Evolutionary conservation across 2,113 vertebrate genomes (phyloP), one percentile per base, ranked within the genome.

Genomic region (Silurus glanis): DNA sequence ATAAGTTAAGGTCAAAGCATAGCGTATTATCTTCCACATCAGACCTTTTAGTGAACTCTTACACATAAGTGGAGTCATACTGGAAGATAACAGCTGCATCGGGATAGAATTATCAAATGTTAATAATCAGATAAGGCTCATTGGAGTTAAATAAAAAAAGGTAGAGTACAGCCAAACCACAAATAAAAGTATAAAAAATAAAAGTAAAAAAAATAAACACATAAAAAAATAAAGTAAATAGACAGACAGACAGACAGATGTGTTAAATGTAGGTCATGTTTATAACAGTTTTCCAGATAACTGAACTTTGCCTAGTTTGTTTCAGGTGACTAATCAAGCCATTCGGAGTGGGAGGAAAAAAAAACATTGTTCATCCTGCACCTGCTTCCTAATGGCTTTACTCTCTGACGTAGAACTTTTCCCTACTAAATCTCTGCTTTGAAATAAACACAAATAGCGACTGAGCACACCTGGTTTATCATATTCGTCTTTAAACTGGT

Each of bases 271-370:
- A 55, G 64, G 49, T 69, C 64, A 83, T 17, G 49, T 12, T 83
- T 16, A 37, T 51, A 83, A 21, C 51, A 71, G 49, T 51, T 62
- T 82, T 67, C 61, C 61, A 64, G 59, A 74, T 55, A 67, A 85
- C n/a, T 66, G n/a, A n/a, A 85, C 66, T 66, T 79, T 25, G 84
- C 59, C 23, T 13, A 59, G 45, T 55, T 79, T 53, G n/a, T 67
- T 79, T 79, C 49, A 67, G 84, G 47, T 85, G 59, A 79, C 84
- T 53, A 79, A 67, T 79, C 84, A 79, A 51, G n/a, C 49, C 49
- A 83, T 71, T 83, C 51, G 58, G 64, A 58, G 53, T 82, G 45
- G 61, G 61, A 66, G 14, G 51, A 78, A 12, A 62, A 64, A 53
- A 28, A 67, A 74, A 23, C 67, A 45, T 61, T 64, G 75, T 25